A percentile compares a stretch with the other conserved stretches of the same genome.
Conservation (phyloP, 2,113 vertebrate species). For the Notiomystis cincta region DNA sequence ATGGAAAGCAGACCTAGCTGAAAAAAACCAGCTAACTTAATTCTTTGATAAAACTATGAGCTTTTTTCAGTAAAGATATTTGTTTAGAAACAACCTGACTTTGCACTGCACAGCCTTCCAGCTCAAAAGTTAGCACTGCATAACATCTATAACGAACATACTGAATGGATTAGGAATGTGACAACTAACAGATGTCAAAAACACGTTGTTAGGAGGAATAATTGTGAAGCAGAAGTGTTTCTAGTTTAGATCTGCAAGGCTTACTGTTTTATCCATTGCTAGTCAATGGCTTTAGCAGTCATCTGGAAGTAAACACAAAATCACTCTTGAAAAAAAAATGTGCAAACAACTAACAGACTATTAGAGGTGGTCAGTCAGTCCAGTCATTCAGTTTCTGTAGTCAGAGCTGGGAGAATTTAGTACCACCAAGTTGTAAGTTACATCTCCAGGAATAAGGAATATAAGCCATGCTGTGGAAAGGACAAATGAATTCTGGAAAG, state of each 20-base stretch:
- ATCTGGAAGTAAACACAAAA: conserved; percentile 24
- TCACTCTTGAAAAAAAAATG: not conserved
- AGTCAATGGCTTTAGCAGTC: conserved; percentile 25
- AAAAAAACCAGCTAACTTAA: not conserved
- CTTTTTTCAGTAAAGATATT: not conserved
- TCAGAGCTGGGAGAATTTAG: not conserved
- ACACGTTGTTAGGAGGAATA: not conserved
- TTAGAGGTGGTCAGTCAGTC: not conserved
- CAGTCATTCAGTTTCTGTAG: not conserved
- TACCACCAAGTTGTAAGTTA: not conserved
- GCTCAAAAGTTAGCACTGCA: not conserved
- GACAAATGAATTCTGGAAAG: not conserved
- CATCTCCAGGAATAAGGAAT: not conserved
- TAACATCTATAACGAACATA: not conserved
- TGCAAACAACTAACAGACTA: conserved; percentile 3
- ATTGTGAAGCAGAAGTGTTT: conserved; percentile 20
- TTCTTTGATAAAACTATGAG: not conserved
- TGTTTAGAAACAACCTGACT: not conserved
- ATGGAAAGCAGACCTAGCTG: not conserved
- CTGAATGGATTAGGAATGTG: conserved; percentile 38
- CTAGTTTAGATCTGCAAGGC: conserved; percentile 9
- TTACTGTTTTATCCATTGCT: conserved; percentile 4
- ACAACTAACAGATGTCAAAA: conserved; percentile 47
- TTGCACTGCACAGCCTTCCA: not conserved
- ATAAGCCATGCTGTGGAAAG: not conserved